Conservation (phyloP, 2,113 vertebrate species). For the Urocolius indicus region DNA sequence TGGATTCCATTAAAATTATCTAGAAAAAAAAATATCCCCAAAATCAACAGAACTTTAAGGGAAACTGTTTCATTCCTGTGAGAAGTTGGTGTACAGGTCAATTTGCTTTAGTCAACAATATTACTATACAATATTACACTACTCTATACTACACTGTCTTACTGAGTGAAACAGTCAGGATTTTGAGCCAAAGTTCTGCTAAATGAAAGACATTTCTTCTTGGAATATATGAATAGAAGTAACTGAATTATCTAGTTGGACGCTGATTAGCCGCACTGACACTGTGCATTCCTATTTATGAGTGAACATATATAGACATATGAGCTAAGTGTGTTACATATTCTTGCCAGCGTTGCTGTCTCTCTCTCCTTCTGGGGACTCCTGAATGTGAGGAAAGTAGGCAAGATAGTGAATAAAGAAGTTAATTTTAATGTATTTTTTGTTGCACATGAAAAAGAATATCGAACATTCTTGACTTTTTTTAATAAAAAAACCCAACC, state of each 20-base stretch:
- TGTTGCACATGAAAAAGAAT: conserved; percentile 3
- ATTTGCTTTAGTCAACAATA: background rate
- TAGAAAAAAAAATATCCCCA: background rate
- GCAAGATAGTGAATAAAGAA: background rate
- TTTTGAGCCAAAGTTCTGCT: background rate
- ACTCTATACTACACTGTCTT: background rate
- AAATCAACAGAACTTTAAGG: background rate
- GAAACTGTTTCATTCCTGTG: background rate
- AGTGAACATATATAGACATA: background rate
- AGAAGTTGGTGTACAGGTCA: background rate
- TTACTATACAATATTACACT: too few relatives aligned
- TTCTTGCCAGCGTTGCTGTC: background rate
- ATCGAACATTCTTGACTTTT: conserved; percentile 13
- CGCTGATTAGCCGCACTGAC: background rate
- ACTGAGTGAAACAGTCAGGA: background rate
- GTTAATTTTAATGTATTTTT: background rate
- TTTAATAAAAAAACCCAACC: background rate
- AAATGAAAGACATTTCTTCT: background rate
- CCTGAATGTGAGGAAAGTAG: background rate
- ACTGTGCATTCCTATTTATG: background rate
- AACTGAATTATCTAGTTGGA: background rate
- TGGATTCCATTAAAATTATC: background rate
- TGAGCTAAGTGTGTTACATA: background rate
- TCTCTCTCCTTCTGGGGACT: background rate
- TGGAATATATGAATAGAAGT: background rate